These are phyloP conservation scores for Tribolium castaneum DNA, from an alignment of 1,140 invertebrate species.

Conservation along the genomic window DNA sequence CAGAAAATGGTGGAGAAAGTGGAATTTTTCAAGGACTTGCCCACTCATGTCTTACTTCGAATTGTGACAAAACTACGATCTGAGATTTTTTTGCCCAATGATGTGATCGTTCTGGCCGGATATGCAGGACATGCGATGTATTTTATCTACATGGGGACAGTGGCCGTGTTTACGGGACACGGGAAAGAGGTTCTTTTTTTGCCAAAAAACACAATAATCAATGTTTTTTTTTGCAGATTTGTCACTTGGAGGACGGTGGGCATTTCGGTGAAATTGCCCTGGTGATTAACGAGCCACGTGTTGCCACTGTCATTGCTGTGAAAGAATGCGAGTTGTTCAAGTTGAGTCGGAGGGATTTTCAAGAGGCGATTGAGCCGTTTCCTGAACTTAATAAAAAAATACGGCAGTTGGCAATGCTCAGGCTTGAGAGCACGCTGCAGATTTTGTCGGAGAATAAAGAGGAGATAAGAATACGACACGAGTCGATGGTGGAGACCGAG, in stretches of 20 bases:
- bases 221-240: constrained; percentile 65
- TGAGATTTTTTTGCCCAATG: constrained; percentile 56
- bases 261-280: constrained; percentile 61
- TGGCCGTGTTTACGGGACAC: constrained; percentile 68
- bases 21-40: constrained; percentile 53
- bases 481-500: no score
- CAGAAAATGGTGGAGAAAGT: constrained; percentile 51
- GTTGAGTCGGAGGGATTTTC: constrained; percentile 59
- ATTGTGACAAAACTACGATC: constrained; percentile 51
- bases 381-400: constrained; percentile 20
- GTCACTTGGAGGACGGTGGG: constrained; percentile 56
- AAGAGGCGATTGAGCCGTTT: constrained; percentile 39
- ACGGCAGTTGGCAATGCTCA: not conserved
- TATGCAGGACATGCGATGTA: constrained; percentile 70
- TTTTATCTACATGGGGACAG: constrained; percentile 69
- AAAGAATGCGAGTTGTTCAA: constrained; percentile 69
- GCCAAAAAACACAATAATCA: not conserved
- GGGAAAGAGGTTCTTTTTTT: constrained; percentile 66
- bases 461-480: no score
- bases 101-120: constrained; percentile 66
- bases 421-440: not conserved
- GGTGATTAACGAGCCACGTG: constrained; percentile 66
- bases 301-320: constrained; percentile 67
- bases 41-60: constrained; percentile 46
- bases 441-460: no score